Conservation (phyloP, 2,113 vertebrate species). For the Globicephala melas region DNA sequence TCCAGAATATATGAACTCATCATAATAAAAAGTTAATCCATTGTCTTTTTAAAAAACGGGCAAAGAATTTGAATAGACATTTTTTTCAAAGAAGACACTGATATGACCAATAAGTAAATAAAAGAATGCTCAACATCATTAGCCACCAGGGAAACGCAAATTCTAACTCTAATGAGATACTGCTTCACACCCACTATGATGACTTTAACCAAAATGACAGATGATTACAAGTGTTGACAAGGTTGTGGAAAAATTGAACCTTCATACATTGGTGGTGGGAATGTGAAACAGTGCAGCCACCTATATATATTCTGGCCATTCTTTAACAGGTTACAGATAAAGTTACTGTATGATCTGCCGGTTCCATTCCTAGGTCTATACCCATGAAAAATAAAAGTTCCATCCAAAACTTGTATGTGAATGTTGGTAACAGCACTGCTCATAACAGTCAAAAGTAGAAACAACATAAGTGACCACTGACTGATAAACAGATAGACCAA, state of each 20-base stretch:
- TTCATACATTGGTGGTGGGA: background rate
- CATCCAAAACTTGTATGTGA: background rate
- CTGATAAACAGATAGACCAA: background rate
- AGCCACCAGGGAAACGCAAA: background rate
- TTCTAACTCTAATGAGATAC: background rate
- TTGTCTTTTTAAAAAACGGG: background rate
- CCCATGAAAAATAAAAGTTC: background rate
- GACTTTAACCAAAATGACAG: background rate
- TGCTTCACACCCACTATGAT: background rate
- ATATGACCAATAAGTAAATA: background rate
- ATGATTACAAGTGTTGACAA: background rate
- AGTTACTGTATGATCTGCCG: background rate
- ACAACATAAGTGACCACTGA: background rate
- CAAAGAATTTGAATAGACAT: background rate
- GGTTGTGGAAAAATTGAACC: background rate
- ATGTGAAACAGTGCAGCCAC: background rate
- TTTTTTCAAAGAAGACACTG: background rate
- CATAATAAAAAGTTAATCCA: background rate
- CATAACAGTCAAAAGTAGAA: background rate
- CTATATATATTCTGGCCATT: background rate
- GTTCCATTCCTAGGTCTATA: background rate
- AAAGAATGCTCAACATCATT: background rate
- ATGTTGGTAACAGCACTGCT: background rate
- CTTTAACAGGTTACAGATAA: background rate
- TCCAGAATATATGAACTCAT: background rate